Conservation (phyloP, 2,888 invertebrate species). For the Selenia dentaria region DNA sequence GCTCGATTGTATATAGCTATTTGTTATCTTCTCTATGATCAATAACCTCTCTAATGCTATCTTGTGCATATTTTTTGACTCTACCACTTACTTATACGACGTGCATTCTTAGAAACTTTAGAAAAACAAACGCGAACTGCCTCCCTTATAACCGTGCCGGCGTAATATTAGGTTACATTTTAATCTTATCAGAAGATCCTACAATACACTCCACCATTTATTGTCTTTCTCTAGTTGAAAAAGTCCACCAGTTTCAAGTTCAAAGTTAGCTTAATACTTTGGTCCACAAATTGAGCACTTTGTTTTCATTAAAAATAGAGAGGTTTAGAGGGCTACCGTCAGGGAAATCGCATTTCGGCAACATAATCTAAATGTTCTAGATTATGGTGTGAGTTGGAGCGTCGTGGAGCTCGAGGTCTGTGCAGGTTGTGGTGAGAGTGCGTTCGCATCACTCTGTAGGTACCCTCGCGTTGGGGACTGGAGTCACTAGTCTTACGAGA, state of each 20-base stretch:
- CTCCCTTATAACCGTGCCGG: not conserved
- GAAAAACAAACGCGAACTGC: not conserved
- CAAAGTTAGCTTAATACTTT: slow-evolving; percentile 67
- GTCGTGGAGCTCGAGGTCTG: slow-evolving; percentile 76
- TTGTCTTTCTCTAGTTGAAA: slow-evolving; percentile 36
- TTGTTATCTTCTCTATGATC: slow-evolving; percentile 20
- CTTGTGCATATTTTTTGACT: slow-evolving; percentile 36
- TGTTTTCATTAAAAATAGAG: slow-evolving; percentile 51
- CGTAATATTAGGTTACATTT: not conserved
- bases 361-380: slow-evolving; percentile 86
- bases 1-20: too few relatives aligned
- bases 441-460: slow-evolving; percentile 80
- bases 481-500: slow-evolving; percentile 69
- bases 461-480: slow-evolving; percentile 74
- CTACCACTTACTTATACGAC: slow-evolving; percentile 22
- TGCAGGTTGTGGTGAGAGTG: slow-evolving; percentile 87
- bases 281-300: slow-evolving; percentile 82
- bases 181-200: slow-evolving; percentile 18
- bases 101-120: not conserved
- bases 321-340: slow-evolving; percentile 61
- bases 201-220: slow-evolving; percentile 13
- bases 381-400: slow-evolving; percentile 87
- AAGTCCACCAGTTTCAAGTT: slow-evolving; percentile 39
- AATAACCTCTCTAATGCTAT: slow-evolving; percentile 43
- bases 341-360: slow-evolving; percentile 87